Evolutionary conservation across 2,797 vertebrate species (phyloP).

Genomic region (Falco concolor): DNA sequence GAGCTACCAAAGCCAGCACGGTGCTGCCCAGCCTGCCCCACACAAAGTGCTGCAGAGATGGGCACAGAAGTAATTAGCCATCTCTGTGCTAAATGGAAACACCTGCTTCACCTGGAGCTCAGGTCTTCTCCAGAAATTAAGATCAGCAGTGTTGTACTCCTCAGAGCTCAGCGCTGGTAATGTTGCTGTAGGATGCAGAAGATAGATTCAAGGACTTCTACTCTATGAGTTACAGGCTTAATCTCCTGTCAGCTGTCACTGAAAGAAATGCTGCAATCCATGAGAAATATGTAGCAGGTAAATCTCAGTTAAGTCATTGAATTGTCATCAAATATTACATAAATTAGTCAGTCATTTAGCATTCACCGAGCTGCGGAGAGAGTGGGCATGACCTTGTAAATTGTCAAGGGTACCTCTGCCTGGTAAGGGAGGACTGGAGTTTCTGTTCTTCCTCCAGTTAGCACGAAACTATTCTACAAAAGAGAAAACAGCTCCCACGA

Average conservation of each 20-base stretch:
- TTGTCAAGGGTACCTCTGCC: neutral
- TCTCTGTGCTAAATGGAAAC: neutral
- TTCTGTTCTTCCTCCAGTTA: neutral
- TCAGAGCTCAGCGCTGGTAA: neutral
- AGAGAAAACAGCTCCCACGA: neutral
- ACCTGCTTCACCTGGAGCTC: neutral
- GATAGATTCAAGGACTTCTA: neutral
- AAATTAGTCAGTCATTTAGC: neutral
- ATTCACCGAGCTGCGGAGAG: neutral
- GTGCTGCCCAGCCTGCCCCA: neutral
- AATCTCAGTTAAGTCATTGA: neutral
- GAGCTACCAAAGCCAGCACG: neutral
- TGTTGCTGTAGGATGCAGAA: neutral
- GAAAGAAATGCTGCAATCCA: neutral
- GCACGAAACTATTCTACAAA: neutral
- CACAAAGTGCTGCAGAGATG: neutral
- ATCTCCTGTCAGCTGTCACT: neutral
- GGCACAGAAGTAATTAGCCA: neutral
- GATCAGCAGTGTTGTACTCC: neutral
- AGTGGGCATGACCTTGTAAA: neutral
- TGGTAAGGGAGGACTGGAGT: neutral
- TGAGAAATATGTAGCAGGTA: neutral
- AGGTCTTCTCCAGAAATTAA: neutral
- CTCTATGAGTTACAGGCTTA: neutral
- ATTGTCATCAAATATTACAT: neutral